A percentile compares a stretch with the other conserved stretches of the same genome.
phyloP scores from a whole-genome alignment of 2,113 vertebrate species.

The Sus scrofa region T2T-Sscrofa CM000813.6:125800501-125801000 shows the following conservation, averaged over 20 bases:
- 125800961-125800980: constrained; percentile 80
- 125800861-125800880: neutral
- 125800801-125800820: neutral
- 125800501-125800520: neutral
- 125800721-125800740: neutral
- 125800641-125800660: neutral
- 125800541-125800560: neutral
- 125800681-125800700: constrained; percentile 18
- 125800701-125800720: neutral
- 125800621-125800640: neutral
- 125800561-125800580: neutral
- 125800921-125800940: constrained; percentile 18
- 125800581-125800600: neutral
- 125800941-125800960: constrained; percentile 47
- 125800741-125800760: constrained; percentile 29
- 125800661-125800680: neutral
- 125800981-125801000: constrained; percentile 57
- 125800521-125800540: neutral
- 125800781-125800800: neutral
- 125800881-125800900: neutral
- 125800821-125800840: constrained; percentile 2
- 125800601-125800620: neutral
- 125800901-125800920: constrained; percentile 44
- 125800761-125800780: neutral
- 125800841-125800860: neutral